Percentiles rank a stretch among this genome's conserved stretches.
Conservation (phyloP, 2,797 vertebrate species). For the Smutsia gigantea region DNA sequence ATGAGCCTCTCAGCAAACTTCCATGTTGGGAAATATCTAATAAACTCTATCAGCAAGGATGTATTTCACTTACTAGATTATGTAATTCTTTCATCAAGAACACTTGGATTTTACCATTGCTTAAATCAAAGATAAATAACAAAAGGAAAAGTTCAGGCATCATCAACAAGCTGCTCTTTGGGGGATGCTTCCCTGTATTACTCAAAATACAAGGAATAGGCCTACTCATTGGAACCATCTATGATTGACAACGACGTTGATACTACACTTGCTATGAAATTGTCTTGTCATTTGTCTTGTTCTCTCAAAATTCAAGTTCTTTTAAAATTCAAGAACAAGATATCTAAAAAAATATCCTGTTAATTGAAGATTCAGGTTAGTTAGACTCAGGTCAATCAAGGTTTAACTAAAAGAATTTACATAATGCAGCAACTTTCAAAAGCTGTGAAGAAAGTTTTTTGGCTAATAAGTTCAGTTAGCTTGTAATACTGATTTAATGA, state of each 20-base stretch:
- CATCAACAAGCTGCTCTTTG: background rate
- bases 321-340: background rate
- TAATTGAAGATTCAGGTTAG: conserved; percentile 52
- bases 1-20: background rate
- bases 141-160: background rate
- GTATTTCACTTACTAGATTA: background rate
- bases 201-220: background rate
- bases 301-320: conserved; percentile 46
- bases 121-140: background rate
- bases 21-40: background rate
- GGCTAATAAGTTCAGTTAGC: conserved; percentile 54
- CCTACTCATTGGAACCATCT: background rate
- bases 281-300: background rate
- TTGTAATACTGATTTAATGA: conserved; percentile 58
- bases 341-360: background rate
- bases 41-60: background rate
- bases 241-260: background rate
- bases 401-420: conserved; percentile 50
- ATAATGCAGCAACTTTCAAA: conserved; percentile 53
- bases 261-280: background rate
- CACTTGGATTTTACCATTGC: background rate
- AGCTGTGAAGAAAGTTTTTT: background rate
- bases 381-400: conserved; percentile 47
- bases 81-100: background rate
- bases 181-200: background rate